phyloP scores from a whole-genome alignment of 2,888 invertebrate genomes.

The Hirtodrosophila duncani region DNA sequence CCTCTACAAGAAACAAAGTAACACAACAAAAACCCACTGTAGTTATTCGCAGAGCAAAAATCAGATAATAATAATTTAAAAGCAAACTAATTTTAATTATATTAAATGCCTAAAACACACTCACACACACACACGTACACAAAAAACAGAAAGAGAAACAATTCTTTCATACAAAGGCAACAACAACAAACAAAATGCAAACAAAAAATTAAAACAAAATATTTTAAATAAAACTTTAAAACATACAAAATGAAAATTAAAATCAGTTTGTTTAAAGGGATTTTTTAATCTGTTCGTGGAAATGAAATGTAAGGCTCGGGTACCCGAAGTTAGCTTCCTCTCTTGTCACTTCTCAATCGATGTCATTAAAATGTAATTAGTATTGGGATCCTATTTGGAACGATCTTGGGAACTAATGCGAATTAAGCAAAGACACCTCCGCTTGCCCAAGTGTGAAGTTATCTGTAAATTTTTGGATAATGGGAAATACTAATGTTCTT shows the following conservation, averaged over 20 bases:
- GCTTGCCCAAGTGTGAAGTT: no score
- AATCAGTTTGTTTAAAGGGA: no score
- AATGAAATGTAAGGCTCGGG: no score
- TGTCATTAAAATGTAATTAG: no score
- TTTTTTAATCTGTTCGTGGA: no score
- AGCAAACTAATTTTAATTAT: slow-evolving; percentile 54
- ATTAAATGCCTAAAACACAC: slow-evolving; percentile 23
- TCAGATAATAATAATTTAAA: slow-evolving; percentile 64
- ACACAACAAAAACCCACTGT: slow-evolving; percentile 24
- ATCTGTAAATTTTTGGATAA: no score
- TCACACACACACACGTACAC: slow-evolving; percentile 7
- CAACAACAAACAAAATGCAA: slow-evolving; percentile 29
- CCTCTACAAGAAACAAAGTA: slow-evolving; percentile 18
- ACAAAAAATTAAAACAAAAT: slow-evolving; percentile 51
- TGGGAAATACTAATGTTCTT: no score
- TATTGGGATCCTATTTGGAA: no score
- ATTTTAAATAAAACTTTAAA: slow-evolving; percentile 71
- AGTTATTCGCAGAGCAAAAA: slow-evolving; percentile 44
- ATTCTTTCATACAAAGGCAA: slow-evolving; percentile 7
- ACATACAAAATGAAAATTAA: slow-evolving; percentile 44
- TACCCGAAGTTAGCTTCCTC: no score
- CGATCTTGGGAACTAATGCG: no score
- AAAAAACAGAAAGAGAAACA: not conserved
- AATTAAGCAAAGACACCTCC: no score
- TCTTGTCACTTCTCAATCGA: no score